Evolutionary conservation across 2,888 invertebrate genomes (phyloP).

Genomic region (Dryobota labecula): DNA sequence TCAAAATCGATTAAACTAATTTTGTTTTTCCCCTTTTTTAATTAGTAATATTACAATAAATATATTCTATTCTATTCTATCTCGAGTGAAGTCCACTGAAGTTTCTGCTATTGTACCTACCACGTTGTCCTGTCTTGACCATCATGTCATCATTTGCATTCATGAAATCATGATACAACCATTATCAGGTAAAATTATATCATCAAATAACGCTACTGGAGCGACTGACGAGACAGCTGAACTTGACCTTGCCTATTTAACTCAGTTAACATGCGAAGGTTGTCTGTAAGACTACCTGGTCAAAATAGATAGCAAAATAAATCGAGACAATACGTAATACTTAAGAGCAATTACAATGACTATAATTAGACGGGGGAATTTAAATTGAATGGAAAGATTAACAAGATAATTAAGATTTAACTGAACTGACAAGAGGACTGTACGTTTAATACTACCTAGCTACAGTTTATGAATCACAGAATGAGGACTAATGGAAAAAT

Average conservation of each 20-base stretch:
- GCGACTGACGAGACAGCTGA: constrained; percentile 14
- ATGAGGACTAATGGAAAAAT: neutral
- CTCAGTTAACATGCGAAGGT: constrained; percentile 25
- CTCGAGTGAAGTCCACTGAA: no score
- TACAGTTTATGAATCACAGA: neutral
- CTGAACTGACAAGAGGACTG: neutral
- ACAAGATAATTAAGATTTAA: neutral
- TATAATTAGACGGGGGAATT: neutral
- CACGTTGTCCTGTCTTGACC: neutral
- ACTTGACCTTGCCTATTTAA: constrained; percentile 25
- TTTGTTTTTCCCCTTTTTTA: no score
- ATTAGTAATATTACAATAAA: no score
- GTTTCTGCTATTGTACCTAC: neutral
- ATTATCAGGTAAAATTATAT: neutral
- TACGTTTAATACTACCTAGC: no score
- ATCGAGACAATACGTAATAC: neutral
- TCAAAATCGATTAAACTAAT: no score
- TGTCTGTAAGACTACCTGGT: constrained; percentile 13
- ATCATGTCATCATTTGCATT: neutral
- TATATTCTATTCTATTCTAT: no score
- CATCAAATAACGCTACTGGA: constrained; percentile 7
- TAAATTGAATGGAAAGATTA: neutral
- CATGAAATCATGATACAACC: neutral
- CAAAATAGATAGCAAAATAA: neutral
- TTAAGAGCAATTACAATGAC: neutral